A percentile compares a stretch with the other conserved stretches of the same genome.
Conservation (phyloP, 2,888 invertebrate species). For the Watsonalla cultraria region DNA sequence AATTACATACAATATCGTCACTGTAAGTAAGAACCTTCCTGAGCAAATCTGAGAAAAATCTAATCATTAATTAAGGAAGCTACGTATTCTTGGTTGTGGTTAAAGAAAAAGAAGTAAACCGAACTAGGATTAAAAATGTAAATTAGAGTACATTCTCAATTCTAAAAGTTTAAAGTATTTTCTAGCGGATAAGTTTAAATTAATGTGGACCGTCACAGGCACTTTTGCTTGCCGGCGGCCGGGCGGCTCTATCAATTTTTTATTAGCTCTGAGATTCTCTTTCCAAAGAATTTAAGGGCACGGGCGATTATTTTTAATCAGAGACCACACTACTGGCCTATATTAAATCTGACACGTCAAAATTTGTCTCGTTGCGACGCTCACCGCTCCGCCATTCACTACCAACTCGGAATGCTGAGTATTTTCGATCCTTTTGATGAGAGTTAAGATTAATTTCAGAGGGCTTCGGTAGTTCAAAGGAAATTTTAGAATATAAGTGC, state of each 20-base stretch:
- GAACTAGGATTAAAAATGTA: constrained; percentile 64
- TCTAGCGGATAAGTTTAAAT: constrained; percentile 69
- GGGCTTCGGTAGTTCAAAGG: constrained; percentile 65
- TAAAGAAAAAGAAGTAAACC: constrained; percentile 51
- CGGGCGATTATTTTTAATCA: constrained; percentile 51
- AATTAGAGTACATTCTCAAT: constrained; percentile 63
- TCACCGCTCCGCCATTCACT: constrained; percentile 43
- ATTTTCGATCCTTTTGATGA: constrained; percentile 71
- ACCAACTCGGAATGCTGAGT: constrained; percentile 58
- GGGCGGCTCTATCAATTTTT: constrained; percentile 58
- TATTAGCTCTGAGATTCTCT: constrained; percentile 55
- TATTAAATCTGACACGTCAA: constrained; percentile 58
- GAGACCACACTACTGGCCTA: constrained; percentile 43
- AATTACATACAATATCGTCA: too few species aligned
- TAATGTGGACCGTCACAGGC: constrained; percentile 60
- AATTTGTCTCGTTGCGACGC: constrained; percentile 45
- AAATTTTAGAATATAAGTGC: constrained; percentile 75
- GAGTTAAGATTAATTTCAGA: constrained; percentile 72
- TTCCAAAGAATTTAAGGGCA: constrained; percentile 42
- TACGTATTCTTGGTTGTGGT: constrained; percentile 35
- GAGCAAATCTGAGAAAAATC: constrained; percentile 9
- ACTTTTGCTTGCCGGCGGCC: constrained; percentile 42
- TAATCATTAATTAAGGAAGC: constrained; percentile 18
- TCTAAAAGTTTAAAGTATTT: constrained; percentile 66
- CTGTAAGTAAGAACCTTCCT: neutral